These are phyloP conservation scores for Phenganax subtilis DNA, from an alignment of 92 coral and sea anemone species.

Conservation along the genomic window DNA sequence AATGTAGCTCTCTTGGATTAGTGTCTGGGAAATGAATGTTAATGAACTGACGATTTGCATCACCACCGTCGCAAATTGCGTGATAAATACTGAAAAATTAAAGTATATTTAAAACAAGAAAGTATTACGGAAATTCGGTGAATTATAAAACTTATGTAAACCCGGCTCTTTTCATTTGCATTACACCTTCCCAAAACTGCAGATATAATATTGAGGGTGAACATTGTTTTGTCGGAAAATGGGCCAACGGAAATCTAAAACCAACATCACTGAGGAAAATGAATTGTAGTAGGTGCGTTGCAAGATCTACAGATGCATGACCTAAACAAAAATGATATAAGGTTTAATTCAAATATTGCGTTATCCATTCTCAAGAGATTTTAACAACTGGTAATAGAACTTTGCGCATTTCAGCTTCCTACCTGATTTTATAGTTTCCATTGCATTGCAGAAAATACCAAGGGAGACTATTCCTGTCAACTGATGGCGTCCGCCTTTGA, in stretches of 20 bases:
- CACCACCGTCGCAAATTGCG: too few species aligned
- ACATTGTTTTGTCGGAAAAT: slow-evolving; percentile 25
- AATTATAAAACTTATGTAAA: background rate
- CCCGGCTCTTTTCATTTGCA: slow-evolving; percentile 19
- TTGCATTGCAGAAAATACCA: background rate
- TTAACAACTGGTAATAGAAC: too few species aligned
- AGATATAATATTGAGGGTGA: background rate
- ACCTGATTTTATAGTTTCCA: slow-evolving; percentile 10
- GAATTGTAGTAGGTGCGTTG: slow-evolving; percentile 21
- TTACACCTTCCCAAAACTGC: slow-evolving; percentile 20
- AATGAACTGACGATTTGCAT: too few species aligned
- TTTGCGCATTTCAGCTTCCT: background rate
- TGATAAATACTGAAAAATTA: too few species aligned
- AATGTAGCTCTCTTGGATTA: too few species aligned
- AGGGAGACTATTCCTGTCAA: slow-evolving; percentile 9
- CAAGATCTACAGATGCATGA: slow-evolving; percentile 15
- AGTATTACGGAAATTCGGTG: background rate
- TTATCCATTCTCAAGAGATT: too few species aligned
- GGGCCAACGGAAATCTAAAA: slow-evolving; percentile 12
- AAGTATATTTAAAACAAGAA: too few species aligned
- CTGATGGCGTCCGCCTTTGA: slow-evolving; percentile 19
- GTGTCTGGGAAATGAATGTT: too few species aligned
- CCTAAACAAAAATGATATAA: background rate
- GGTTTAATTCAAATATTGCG: background rate
- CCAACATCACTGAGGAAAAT: slow-evolving; percentile 17